Evolutionary conservation across 2,888 invertebrate species (phyloP), one percentile per base, ranked within the genome.

Genomic region (Exocentrus adspersus): DNA sequence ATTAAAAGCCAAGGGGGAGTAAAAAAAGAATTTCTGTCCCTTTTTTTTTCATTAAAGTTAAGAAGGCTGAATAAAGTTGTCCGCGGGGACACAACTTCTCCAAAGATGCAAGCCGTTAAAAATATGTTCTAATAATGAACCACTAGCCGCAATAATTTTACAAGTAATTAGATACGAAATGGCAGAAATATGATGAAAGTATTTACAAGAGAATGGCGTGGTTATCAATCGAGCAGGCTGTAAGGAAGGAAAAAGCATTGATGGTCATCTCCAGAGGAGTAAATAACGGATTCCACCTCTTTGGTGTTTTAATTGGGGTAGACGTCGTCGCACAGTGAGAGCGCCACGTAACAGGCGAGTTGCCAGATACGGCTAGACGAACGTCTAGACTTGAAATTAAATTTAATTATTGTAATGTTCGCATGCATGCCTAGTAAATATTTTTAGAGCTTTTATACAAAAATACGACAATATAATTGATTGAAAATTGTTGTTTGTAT

Each of bases 1-100:
- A 75, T 73, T 74, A 71, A 75, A 75, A 75, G 70, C 62, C 68
- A 68, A 69, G 64, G 66, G 67, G 66, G 50, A 54, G 62, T 59
- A 52, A 12, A 45, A 42, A 21, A 57, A 24, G 42, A 56, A 21
- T 56, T 17, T 57, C 32, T 16, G 30, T 24, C 17, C 24, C 21
- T 2, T 28, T 52, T 24, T 17, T 43, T 7, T 7, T 46, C 46
- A 16, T 32, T 57, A 20, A 20, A 57, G 28, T 45, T 32, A 32
- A 19, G 30, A 30, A 20, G 43, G 56, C 19, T 30, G 24, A 57
- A 32, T 53, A 19, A 42, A 21, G 21, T 53, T 24, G 54, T 43
- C 43, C 54, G 45, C 54, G 54, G 43, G 43, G 45, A 24, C 7
- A 24, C n/a, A n/a, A n/a, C n/a, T n/a, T n/a, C n/a, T n/a, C n/a